Evolutionary conservation across 2,113 vertebrate genomes (phyloP).

Genomic region (Elgaria multicarinata): DNA sequence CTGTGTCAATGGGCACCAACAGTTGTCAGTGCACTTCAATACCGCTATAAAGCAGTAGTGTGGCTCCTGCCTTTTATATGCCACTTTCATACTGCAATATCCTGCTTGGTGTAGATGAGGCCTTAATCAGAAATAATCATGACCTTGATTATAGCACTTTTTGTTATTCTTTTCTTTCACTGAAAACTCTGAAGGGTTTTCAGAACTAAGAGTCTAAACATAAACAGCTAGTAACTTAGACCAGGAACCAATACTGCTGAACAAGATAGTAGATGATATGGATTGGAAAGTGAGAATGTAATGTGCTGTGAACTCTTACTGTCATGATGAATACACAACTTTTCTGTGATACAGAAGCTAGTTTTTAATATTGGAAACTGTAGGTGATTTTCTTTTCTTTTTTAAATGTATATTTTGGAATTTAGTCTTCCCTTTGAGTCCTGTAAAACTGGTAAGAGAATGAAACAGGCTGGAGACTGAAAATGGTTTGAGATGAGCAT

Average conservation of each 20-base stretch:
- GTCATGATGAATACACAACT: neutral
- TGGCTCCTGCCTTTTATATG: too few relatives aligned
- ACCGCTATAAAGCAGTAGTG: too few relatives aligned
- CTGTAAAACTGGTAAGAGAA: neutral
- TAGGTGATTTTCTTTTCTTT: neutral
- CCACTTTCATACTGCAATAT: too few relatives aligned
- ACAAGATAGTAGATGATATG: neutral
- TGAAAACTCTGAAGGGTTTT: conserved; percentile 9
- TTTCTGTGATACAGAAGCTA: neutral
- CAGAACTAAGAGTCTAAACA: neutral
- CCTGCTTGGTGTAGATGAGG: too few relatives aligned
- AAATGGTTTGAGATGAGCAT: neutral
- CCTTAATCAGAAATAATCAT: neutral
- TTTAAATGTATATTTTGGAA: neutral
- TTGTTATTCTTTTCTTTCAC: neutral
- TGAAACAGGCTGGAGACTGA: neutral
- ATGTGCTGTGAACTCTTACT: neutral
- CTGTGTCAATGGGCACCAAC: too few relatives aligned
- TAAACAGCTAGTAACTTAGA: neutral
- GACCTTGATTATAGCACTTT: neutral
- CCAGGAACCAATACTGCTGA: neutral
- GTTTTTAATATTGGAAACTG: neutral
- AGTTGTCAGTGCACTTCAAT: too few relatives aligned
- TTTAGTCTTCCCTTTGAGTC: neutral
- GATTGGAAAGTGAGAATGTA: neutral